Conservation (phyloP, 1,140 invertebrate species). For the Zeugodacus cucurbitae region DNA sequence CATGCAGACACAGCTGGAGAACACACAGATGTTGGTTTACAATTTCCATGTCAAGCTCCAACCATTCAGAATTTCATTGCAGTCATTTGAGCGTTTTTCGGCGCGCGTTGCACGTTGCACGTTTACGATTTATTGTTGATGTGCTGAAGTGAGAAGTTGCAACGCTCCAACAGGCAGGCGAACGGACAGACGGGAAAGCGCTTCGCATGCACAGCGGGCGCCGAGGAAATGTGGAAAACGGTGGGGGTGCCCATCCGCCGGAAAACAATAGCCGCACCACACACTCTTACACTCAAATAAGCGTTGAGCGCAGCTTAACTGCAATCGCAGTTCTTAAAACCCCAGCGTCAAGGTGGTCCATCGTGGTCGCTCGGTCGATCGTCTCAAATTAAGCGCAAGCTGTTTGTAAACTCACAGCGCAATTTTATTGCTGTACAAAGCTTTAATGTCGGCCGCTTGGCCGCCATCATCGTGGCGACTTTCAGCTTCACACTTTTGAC, state of each 20-base stretch:
- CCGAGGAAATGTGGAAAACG: background rate
- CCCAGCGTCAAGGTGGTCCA: background rate
- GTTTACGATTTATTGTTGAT: slow-evolving; percentile 34
- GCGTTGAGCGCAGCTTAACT: background rate
- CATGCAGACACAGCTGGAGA: background rate
- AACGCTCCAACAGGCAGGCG: background rate
- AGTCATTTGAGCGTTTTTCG: background rate
- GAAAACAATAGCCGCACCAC: background rate
- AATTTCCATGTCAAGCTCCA: background rate
- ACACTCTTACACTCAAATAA: no score
- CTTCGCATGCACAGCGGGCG: background rate
- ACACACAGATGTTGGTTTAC: background rate
- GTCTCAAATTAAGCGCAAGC: slow-evolving; percentile 23
- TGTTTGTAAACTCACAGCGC: background rate
- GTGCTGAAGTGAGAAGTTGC: background rate
- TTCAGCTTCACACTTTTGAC: background rate
- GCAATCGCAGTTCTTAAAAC: background rate
- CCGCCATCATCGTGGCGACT: background rate
- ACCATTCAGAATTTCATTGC: background rate
- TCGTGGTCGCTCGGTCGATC: background rate
- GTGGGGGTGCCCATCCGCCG: background rate
- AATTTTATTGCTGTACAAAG: background rate
- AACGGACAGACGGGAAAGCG: background rate
- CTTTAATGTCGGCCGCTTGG: background rate
- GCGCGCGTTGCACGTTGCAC: background rate